Base-by-base conservation (phyloP, 2,113 vertebrate species). In the Coturnix japonica region DNA sequence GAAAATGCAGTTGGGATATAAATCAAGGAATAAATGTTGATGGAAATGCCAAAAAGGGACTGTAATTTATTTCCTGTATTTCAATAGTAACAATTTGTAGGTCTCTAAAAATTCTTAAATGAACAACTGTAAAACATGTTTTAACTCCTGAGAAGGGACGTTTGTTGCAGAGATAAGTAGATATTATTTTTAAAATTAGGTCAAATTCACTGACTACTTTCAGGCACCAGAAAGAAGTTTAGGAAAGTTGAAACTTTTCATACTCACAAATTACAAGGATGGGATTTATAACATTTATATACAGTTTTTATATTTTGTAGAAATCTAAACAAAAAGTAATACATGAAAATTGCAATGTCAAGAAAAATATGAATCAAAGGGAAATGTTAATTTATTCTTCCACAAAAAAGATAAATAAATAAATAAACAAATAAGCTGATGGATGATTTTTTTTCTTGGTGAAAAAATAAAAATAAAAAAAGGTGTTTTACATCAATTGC, bases 1-100 rank as follows among this genome's bases (percentile, higher is more conserved):
- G 61, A 59, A 70, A 73, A 73, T 44, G 90, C 44, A 7, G 4
- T 46, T 73, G 23, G 37, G 33, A 41, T 66, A 69, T 57, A 56
- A 91, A 91, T 86, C 70, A 80, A 76, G 37, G 13, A 83, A 94
- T 67, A 80, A 93, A 85, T 90, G 95, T 77, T 71, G 65, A 93
- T 74, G 7, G 77, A 88, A 33, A 35, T 47, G 22, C 43, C 75
- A 77, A 81, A 64, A 81, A 77, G 17, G 9, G 25, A 33, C 41
- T 63, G 7, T 59, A 26, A 67, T 93, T 85, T 86, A 61, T 65
- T 86, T 88, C 65, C 76, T 4, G 4, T 61, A 66, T 91, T 90
- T 90, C 49, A 2, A 3, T 31, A 6, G 13, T 61, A 43, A 28
- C 26, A 49, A 85, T 88, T 72, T 69, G 11, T 84, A 86, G 31